Base-by-base conservation (phyloP, 2,888 invertebrate species). In the Tanypteryx hageni region DNA sequence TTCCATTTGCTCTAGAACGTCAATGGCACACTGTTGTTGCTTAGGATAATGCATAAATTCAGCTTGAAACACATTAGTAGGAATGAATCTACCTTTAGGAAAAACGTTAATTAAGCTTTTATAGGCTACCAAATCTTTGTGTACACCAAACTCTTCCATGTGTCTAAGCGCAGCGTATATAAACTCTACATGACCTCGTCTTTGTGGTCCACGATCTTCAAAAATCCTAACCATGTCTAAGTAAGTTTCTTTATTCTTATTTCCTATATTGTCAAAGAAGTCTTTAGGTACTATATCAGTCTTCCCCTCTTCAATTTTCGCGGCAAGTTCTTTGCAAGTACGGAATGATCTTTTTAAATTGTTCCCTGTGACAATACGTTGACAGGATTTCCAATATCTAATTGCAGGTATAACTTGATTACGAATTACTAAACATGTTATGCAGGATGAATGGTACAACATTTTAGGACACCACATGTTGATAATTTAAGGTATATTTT, bases 41-140 rank as follows among this genome's bases (percentile, higher is more conserved):
- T 98, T 98, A 0, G 99, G 99, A 95, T 98, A 99, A 95, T 99
- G 98, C 97, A 97, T 96, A 94, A 99, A 98, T 95, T 99, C 98
- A 0, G 97, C 97, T 96, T 99, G 98, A 95, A 98, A 97, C 83
- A 97, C 95, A 94, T 98, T 99, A 64, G 95, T 95, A 0, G 99
- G 97, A 93, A 99, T 97, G 95, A 98, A 97, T 95, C 97, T 97
- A 83, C 98, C 98, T 95, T 99, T 98, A 0, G 99, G 98, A 95
- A 99, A 96, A 81, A 99, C 96, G 94, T 98, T 97, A 76, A 99
- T 95, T 91, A 99, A 94, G 31, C 97, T 96, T 95, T 98, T 99
- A 94, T 99, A 99, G 0, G 97, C 97, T 94, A 98, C 97, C 27
- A 98, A 94, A 94, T 98, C 99, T 94, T 97, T 97, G 92, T 98